Evolutionary conservation across 2,113 vertebrate genomes (phyloP), one percentile per base, ranked within the genome.

Genomic region (Neoarius graeffei): DNA sequence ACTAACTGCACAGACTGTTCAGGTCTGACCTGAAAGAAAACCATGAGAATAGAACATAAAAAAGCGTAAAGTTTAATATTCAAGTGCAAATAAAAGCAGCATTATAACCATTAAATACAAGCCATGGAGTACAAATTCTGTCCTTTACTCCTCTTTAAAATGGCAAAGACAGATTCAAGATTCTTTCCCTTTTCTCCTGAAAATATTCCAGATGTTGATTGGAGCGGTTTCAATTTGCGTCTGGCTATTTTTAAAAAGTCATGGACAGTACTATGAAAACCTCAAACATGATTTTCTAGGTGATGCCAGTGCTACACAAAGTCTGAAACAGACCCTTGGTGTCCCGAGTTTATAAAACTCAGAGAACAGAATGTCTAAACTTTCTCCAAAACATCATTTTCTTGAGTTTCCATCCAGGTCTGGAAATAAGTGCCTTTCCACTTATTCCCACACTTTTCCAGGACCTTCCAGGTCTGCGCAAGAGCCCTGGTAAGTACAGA

Each of bases 31-130:
- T 74, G 7, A 50, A 74, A 23, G 4, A 50, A 48, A 11, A 50
- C 48, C 17, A 81, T 13, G 48, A 84, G 54, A 23, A 83, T 7
- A 88, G 76, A 85, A 86, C 52, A 89, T n/a, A 85, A 64, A 64
- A 64, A n/a, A 50, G 71, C 35, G 54, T 4, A 50, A 50, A n/a
- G 80, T 71, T 64, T 66, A 35, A 82, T 50, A 62, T 83, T 59
- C 42, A 19, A 42, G 8, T 54, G 20, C 10, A 25, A 60, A 74
- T 59, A 48, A 6, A 14, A 76, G 52, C 5, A 52, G 19, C 30
- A 73, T 73, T 9, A 20, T 48, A 48, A 48, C 17, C 7, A 20
- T 25, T 52, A 77, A 14, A 50, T 4, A 77, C 11, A 74, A 11
- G 48, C 0, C 48, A 54, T 11, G 11, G 5, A 77, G 20, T 52